phyloP scores from a whole-genome alignment of 1,140 invertebrate genomes.

The Drosophila aff. region DNA sequence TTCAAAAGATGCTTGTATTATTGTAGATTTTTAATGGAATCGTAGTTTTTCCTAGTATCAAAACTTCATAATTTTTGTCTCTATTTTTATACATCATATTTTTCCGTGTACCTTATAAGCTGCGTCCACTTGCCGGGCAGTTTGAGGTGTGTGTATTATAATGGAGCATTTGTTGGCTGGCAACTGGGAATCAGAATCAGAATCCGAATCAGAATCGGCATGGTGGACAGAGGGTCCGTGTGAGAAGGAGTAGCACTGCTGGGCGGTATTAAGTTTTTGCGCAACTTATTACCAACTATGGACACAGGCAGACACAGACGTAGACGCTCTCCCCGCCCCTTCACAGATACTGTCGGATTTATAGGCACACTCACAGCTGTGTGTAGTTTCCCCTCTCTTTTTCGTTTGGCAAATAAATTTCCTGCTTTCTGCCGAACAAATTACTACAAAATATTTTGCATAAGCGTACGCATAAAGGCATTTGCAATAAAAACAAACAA shows the following conservation, averaged over 20 bases:
- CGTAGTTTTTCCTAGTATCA: too few relatives aligned
- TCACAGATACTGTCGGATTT: slow-evolving; percentile 39
- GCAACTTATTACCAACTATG: slow-evolving; percentile 77
- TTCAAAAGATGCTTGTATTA: not conserved
- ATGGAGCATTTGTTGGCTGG: slow-evolving; percentile 48
- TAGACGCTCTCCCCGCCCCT: slow-evolving; percentile 9
- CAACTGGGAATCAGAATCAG: slow-evolving; percentile 13
- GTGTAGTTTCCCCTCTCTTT: slow-evolving; percentile 2
- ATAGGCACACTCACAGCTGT: slow-evolving; percentile 53
- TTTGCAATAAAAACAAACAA: slow-evolving; percentile 77
- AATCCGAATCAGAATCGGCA: slow-evolving; percentile 1
- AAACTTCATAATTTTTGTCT: not conserved
- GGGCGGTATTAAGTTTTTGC: slow-evolving; percentile 75
- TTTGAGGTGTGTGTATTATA: slow-evolving; percentile 56
- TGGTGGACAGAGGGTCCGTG: too few relatives aligned
- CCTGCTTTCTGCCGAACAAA: slow-evolving; percentile 63
- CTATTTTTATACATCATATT: too few relatives aligned
- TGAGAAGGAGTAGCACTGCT: not conserved
- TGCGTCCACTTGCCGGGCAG: slow-evolving; percentile 28
- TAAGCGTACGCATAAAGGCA: slow-evolving; percentile 67
- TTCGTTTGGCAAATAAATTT: slow-evolving; percentile 62
- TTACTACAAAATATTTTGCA: slow-evolving; percentile 82
- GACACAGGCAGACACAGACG: slow-evolving; percentile 17
- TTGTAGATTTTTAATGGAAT: not conserved
- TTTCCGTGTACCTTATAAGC: not conserved